Base-by-base conservation (phyloP, 2,797 vertebrate genomes). In the Distichodus sexfasciatus region DNA sequence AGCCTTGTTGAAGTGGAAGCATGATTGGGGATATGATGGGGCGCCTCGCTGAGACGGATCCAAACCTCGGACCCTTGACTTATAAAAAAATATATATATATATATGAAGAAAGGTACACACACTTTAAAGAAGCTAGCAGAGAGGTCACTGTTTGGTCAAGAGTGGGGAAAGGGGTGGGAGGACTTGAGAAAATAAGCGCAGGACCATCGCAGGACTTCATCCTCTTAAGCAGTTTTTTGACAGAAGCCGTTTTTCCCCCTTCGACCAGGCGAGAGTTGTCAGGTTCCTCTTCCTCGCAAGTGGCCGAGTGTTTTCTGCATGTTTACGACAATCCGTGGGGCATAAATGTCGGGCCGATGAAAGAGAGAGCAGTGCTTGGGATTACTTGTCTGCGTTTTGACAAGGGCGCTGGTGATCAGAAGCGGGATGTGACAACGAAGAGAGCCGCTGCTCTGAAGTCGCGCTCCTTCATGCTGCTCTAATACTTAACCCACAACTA, bases 1-100 rank as follows among this genome's bases (percentile, higher is more conserved):
- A 88, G 83, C 79, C 88, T 83, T 87, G 83, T 80, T 48, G 23
- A 67, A 51, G 47, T 50, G 48, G 28, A 51, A 36, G 55, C 28
- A 24, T 84, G 85, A 87, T 82, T 69, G 73, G 76, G 38, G 31
- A 66, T n/a, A n/a, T 76, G 47, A 72, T 59, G 40, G 59, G 31
- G 38, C n/a, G n/a, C 29, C 35, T 53, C 48, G 53, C 11, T 14
- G 19, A 76, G 69, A 55, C 48, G 33, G 51, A 12, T 31, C 9
- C 43, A 23, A 72, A 61, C 53, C 44, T 40, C 61, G 36, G 44
- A 28, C 17, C 44, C 33, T 51, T 64, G 50, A 68, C 65, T 65
- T n/a, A n/a, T n/a, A n/a, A n/a, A n/a, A n/a, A n/a, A n/a, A n/a
- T n/a, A n/a, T n/a, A n/a, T n/a, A 38, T 29, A 44, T 26, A 10